Evolutionary conservation across 1,140 invertebrate genomes (phyloP), one percentile per base, ranked within the genome.

Genomic region (Arctopsyche grandis): DNA sequence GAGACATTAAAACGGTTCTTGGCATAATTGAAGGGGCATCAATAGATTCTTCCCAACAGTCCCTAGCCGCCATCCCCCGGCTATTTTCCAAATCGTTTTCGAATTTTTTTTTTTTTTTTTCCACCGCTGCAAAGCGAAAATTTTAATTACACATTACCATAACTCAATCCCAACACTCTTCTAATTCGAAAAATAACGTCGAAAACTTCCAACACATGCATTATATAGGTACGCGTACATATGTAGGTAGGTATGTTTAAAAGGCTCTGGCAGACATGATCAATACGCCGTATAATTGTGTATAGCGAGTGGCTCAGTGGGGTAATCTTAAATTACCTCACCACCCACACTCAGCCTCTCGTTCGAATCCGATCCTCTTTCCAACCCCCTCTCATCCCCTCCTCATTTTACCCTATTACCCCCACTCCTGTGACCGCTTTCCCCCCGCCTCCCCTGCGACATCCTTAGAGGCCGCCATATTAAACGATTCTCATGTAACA

Each of bases 231-330:
- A 24, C 7, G 22, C 19, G 66, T 29, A n/a, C 9, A n/a, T n/a
- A 69, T 69, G 21, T 38, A 46, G 26, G 12, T 22, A 9, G 29
- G 24, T 80, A 77, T 52, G 69, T 76, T 75, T 73, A 56, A 74
- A 70, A 70, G 74, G 74, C 73, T 77, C 44, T 16, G n/a, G 69
- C 76, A 71, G 77, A 75, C 48, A 75, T 81, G 80, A 81, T 81
- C 80, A 79, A 81, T 79, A 81, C 66, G 38, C 24, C 80, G 77
- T 77, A 78, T 75, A 81, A 81, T 81, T 74, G 77, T 69, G 44
- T 69, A 70, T 63, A 69, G 26, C 43, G 77, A 56, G 26, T 58
- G 77, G 44, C 69, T 78, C 77, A 26, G 43, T 56, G 77, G 63
- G 38, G 77, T 70, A 78, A 74, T 79, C 69, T 75, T 79, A 79